phyloP scores from a whole-genome alignment of 2,888 invertebrate genomes.

The Parnassius glacialis region DNA sequence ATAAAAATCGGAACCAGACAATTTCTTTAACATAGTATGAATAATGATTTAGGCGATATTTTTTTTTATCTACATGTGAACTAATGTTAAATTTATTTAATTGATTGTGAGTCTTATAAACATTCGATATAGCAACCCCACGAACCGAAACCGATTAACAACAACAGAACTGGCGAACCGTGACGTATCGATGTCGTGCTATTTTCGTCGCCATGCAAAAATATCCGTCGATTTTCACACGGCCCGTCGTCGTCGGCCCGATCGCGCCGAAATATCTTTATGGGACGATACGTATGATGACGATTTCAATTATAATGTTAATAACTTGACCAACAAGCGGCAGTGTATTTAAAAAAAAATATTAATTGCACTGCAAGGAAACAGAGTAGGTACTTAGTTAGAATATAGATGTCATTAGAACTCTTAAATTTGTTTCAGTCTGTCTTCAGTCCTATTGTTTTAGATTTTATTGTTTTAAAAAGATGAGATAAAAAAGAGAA shows the following conservation, averaged over 20 bases:
- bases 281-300: constrained; percentile 24
- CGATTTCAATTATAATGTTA: too few relatives aligned
- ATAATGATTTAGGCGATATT: background rate
- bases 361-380: too few relatives aligned
- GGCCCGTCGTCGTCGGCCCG: constrained; percentile 38
- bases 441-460: too few relatives aligned
- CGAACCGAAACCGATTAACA: constrained; percentile 35
- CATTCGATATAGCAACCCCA: constrained; percentile 26
- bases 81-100: constrained; percentile 14
- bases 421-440: too few relatives aligned
- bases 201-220: constrained; percentile 49
- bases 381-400: too few relatives aligned
- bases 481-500: too few relatives aligned
- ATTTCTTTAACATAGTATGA: too few relatives aligned
- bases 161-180: constrained; percentile 34
- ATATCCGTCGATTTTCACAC: constrained; percentile 61
- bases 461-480: too few relatives aligned
- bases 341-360: too few relatives aligned
- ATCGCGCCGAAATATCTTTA: constrained; percentile 31
- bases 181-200: constrained; percentile 38
- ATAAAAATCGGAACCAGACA: too few relatives aligned
- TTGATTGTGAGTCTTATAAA: constrained; percentile 6
- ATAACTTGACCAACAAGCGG: too few relatives aligned
- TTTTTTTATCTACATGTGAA: constrained; percentile 4
- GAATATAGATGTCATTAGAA: too few relatives aligned